Evolutionary conservation across 2,797 vertebrate genomes (phyloP).

Genomic region (Gallirallus australis): DNA sequence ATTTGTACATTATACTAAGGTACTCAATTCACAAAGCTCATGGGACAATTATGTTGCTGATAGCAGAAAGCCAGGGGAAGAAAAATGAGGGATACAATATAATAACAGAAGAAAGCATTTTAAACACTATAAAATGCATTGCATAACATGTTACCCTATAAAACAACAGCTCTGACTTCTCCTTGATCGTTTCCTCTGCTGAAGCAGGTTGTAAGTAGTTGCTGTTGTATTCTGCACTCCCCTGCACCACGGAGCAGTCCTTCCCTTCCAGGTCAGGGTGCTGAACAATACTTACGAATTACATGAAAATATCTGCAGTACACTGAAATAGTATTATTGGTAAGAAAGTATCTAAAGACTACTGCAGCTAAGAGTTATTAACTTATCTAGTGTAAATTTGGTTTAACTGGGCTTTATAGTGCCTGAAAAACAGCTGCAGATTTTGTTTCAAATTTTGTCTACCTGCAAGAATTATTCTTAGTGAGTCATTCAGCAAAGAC

Average conservation of each 20-base stretch:
- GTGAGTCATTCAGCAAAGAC: constrained; percentile 38
- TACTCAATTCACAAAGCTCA: not conserved
- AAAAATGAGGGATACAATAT: not conserved
- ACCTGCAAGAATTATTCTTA: constrained; percentile 30
- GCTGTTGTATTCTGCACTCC: not conserved
- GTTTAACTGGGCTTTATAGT: not conserved
- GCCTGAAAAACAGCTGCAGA: not conserved
- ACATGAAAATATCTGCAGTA: not conserved
- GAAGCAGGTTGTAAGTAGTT: not conserved
- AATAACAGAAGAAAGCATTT: not conserved
- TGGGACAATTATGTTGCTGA: not conserved
- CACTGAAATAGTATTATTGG: not conserved
- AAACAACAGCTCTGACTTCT: not conserved
- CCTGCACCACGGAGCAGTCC: not conserved
- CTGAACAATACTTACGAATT: not conserved
- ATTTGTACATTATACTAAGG: not conserved
- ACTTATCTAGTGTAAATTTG: not conserved
- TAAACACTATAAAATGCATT: not conserved
- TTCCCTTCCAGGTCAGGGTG: not conserved
- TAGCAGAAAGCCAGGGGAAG: not conserved
- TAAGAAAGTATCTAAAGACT: not conserved
- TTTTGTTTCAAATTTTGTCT: not conserved
- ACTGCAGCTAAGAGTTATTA: not conserved
- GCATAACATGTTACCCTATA: not conserved
- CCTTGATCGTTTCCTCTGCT: not conserved